phyloP scores from a whole-genome alignment of 2,113 vertebrate genomes.

The Petaurus breviceps region DNA sequence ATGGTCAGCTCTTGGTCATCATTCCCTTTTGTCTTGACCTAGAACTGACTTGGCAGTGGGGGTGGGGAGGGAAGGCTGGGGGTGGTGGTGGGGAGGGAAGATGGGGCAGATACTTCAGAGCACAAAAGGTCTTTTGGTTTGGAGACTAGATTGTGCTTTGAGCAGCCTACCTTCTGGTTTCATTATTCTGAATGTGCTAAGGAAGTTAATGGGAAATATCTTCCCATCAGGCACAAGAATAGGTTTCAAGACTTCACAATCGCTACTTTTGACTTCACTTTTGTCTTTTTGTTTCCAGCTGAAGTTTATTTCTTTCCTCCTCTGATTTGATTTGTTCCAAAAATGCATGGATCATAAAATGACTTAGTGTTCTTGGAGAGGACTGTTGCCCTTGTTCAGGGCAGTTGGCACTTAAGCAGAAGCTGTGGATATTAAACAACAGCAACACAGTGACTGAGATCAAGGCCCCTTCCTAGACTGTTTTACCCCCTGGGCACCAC shows the following conservation, averaged over 20 bases:
- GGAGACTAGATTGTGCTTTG: background rate
- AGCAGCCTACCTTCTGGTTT: conserved; percentile 23
- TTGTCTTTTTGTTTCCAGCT: conserved; percentile 41
- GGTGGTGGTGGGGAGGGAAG: background rate
- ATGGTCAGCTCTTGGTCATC: conserved; percentile 22
- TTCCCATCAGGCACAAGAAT: conserved; percentile 15
- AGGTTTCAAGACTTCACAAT: background rate
- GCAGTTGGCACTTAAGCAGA: background rate
- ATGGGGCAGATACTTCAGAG: conserved; percentile 18
- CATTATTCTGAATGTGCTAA: background rate
- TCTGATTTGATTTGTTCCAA: conserved; percentile 5
- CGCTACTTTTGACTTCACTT: conserved; percentile 28
- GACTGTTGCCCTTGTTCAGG: background rate
- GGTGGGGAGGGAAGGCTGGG: too few relatives aligned
- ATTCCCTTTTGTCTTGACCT: background rate
- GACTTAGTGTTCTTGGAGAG: conserved; percentile 4
- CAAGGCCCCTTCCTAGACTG: background rate
- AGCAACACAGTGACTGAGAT: background rate
- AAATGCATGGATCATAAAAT: background rate
- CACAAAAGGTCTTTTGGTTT: background rate
- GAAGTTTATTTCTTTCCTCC: background rate
- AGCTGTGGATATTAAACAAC: conserved; percentile 35
- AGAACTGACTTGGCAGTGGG: background rate
- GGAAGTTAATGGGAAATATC: background rate
- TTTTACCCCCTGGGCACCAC: background rate